Evolutionary conservation across 2,797 vertebrate genomes (phyloP).

Genomic region (Malacoraja senta): DNA sequence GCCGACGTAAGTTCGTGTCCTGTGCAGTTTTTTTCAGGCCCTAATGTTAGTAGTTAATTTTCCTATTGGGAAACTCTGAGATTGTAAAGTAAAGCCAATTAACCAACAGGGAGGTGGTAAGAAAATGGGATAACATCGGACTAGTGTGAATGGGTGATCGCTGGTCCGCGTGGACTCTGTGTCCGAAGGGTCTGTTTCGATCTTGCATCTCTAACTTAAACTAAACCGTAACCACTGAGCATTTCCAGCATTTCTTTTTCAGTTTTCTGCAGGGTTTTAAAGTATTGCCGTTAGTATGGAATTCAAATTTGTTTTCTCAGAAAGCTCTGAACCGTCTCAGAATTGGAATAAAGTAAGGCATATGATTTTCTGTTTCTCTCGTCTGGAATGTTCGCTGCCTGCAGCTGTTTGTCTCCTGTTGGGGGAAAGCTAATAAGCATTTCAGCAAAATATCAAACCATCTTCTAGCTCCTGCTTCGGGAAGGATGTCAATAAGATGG

Average conservation of each 20-base stretch:
- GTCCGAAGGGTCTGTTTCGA: too few species aligned
- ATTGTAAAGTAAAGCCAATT: background rate
- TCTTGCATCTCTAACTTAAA: background rate
- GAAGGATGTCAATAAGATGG: too few species aligned
- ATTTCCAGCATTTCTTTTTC: background rate
- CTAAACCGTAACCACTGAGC: background rate
- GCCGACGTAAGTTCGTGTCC: conserved; percentile 30
- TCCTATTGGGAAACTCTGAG: background rate
- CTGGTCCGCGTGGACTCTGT: too few species aligned
- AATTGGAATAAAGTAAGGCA: background rate
- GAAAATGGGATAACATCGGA: background rate
- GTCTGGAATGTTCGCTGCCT: background rate
- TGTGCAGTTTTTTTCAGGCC: conserved; percentile 44
- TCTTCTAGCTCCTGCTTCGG: too few species aligned
- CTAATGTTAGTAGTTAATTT: too few species aligned
- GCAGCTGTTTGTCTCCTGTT: background rate
- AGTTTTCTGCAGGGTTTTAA: background rate
- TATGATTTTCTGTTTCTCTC: background rate
- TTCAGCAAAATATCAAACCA: background rate
- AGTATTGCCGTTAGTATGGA: background rate
- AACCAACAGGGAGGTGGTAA: too few species aligned
- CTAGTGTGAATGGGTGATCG: too few species aligned
- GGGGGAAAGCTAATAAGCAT: background rate
- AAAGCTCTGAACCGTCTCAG: background rate
- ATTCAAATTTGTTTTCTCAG: background rate